Evolutionary conservation across 2,888 invertebrate genomes (phyloP).

Genomic region (Syritta pipiens): DNA sequence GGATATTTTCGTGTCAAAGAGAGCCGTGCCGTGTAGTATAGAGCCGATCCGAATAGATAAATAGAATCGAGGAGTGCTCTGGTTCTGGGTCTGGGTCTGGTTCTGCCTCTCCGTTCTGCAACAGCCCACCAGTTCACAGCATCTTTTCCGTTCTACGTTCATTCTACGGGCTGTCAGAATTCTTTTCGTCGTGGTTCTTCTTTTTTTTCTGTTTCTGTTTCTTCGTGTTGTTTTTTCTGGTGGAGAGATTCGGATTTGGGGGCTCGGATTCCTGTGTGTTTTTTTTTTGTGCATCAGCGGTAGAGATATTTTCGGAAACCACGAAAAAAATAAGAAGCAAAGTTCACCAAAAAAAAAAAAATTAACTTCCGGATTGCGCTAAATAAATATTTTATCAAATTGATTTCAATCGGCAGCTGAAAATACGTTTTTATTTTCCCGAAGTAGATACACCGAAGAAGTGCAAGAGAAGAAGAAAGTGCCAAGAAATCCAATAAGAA

Average conservation of each 20-base stretch:
- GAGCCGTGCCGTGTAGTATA: conserved; percentile 15
- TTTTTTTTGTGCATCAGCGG: conserved; percentile 20
- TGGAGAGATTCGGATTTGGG: conserved; percentile 12
- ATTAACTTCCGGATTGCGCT: background rate
- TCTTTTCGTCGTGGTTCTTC: background rate
- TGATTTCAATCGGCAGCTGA: conserved; percentile 8
- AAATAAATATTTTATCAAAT: conserved; percentile 19
- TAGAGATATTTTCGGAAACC: conserved; percentile 8
- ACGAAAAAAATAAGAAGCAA: background rate
- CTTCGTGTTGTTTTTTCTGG: conserved; percentile 2
- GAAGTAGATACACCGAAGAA: conserved; percentile 24
- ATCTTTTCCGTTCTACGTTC: conserved; percentile 25
- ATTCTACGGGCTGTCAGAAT: conserved; percentile 52
- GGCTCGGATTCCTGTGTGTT: conserved; percentile 5
- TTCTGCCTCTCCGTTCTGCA: conserved; percentile 12
- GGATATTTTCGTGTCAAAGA: conserved; percentile 58
- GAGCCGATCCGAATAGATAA: conserved; percentile 41
- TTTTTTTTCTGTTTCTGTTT: background rate
- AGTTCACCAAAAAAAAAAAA: background rate
- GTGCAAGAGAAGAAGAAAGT: conserved; percentile 59
- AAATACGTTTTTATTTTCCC: conserved; percentile 14
- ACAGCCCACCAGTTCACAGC: background rate
- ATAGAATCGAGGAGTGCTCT: conserved; percentile 40
- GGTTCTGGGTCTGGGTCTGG: no score
- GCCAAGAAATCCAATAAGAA: conserved; percentile 68